Percentiles rank a stretch among this genome's conserved stretches.
Conservation (phyloP, 2,888 invertebrate species). For the Plagodis dolabraria region DNA sequence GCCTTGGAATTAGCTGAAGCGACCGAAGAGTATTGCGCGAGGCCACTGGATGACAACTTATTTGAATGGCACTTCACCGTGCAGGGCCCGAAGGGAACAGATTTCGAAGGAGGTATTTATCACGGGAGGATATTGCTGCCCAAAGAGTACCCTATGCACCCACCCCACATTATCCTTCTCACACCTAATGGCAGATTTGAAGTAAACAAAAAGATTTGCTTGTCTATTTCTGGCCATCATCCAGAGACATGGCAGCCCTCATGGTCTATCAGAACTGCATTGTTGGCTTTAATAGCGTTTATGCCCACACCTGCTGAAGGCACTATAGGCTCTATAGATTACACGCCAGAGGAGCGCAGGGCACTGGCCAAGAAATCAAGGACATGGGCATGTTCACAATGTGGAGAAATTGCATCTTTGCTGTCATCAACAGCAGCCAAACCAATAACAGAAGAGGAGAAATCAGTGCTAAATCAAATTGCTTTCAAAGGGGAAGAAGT, state of each 20-base stretch:
- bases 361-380: conserved; percentile 90
- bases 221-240: conserved; percentile 97
- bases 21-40: conserved; percentile 95
- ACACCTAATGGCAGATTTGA: conserved; percentile 98
- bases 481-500: conserved; percentile 81
- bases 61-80: conserved; percentile 99
- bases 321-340: conserved; percentile 96
- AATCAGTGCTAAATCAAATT: conserved; percentile 77
- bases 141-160: conserved; percentile 98
- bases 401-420: conserved; percentile 71
- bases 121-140: conserved; percentile 97
- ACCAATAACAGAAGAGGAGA: conserved; percentile 78
- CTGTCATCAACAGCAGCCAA: conserved; percentile 77
- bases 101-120: conserved; percentile 95
- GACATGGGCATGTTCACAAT: conserved; percentile 68
- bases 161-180: conserved; percentile 96
- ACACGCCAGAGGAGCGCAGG: conserved; percentile 92
- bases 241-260: conserved; percentile 99
- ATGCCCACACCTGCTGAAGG: conserved; percentile 96
- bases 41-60: conserved; percentile 96
- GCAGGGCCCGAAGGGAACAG: conserved; percentile 93
- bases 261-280: conserved; percentile 97
- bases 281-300: conserved; percentile 96
- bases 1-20: conserved; percentile 93
- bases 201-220: conserved; percentile 96